Percentiles rank a stretch among this genome's conserved stretches.
These are phyloP conservation scores for Chanos chanos DNA, from an alignment of 2,797 vertebrate genomes.

Conservation along the genomic window DNA sequence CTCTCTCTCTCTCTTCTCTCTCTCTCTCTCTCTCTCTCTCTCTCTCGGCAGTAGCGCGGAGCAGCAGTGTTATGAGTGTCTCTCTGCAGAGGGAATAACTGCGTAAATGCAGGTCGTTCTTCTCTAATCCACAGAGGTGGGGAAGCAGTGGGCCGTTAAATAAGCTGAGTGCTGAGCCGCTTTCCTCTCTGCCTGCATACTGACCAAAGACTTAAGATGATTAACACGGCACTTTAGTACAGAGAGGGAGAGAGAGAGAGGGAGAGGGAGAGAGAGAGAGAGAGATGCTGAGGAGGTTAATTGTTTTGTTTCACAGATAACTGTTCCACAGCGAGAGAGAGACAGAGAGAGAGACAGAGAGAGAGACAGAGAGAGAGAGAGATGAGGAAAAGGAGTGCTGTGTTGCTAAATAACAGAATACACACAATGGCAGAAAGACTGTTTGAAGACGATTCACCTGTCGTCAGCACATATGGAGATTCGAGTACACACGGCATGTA, in stretches of 20 bases:
- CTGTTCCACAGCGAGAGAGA: constrained; percentile 16
- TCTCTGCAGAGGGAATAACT: constrained; percentile 52
- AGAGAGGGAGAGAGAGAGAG: constrained; percentile 5
- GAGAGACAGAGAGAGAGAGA: too few relatives aligned
- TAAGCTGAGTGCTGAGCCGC: constrained; percentile 53
- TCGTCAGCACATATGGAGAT: constrained; percentile 20
- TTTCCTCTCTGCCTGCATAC: constrained; percentile 50
- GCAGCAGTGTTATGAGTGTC: constrained; percentile 45
- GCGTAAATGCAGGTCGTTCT: constrained; percentile 51
- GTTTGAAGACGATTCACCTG: constrained; percentile 19
- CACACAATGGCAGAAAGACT: background rate
- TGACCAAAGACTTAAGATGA: constrained; percentile 57
- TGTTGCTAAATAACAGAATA: background rate
- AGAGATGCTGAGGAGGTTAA: constrained; percentile 37
- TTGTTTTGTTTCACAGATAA: constrained; percentile 42
- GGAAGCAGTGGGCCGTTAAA: constrained; percentile 53
- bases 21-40: constrained; percentile 10
- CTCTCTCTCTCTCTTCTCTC: background rate
- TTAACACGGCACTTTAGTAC: constrained; percentile 51
- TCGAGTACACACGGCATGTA: background rate
- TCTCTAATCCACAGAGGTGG: constrained; percentile 54
- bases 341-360: constrained; percentile 22
- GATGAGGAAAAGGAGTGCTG: constrained; percentile 19
- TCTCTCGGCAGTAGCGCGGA: constrained; percentile 33
- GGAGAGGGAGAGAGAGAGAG: constrained; percentile 5